Conservation (phyloP, 2,888 invertebrate genomes). For the Seira musarum region DNA sequence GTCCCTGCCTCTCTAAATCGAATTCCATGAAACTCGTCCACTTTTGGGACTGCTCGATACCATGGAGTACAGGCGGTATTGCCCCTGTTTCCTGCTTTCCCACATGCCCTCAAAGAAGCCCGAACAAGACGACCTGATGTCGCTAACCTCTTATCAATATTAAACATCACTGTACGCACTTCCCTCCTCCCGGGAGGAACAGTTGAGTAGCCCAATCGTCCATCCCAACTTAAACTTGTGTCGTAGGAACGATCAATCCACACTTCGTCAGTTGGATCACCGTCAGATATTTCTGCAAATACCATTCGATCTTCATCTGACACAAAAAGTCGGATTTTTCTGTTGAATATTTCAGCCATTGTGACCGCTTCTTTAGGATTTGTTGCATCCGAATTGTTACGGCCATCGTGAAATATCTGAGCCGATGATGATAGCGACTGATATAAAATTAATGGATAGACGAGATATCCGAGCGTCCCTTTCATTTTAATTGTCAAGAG, state of each 20-base stretch:
- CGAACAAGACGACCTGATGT: neutral
- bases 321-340: slow-evolving; percentile 56
- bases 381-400: slow-evolving; percentile 42
- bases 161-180: slow-evolving; percentile 54
- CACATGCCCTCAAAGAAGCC: slow-evolving; percentile 58
- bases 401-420: no score
- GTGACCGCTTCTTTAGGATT: slow-evolving; percentile 44
- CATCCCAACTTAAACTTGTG: slow-evolving; percentile 59
- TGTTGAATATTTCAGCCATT: slow-evolving; percentile 46
- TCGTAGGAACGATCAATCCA: slow-evolving; percentile 67
- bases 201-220: slow-evolving; percentile 41
- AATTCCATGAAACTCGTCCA: no score
- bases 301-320: slow-evolving; percentile 66
- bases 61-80: slow-evolving; percentile 53
- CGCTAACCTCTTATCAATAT: slow-evolving; percentile 65
- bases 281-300: slow-evolving; percentile 60
- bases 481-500: no score
- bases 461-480: no score
- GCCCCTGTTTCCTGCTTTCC: slow-evolving; percentile 26
- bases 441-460: no score
- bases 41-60: no score
- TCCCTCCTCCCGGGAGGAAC: slow-evolving; percentile 49
- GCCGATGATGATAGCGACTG: no score
- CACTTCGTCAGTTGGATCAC: slow-evolving; percentile 55
- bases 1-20: slow-evolving; percentile 15